phyloP scores from a whole-genome alignment of 2,888 invertebrate genomes.

The Scaptomyza parva region DNA sequence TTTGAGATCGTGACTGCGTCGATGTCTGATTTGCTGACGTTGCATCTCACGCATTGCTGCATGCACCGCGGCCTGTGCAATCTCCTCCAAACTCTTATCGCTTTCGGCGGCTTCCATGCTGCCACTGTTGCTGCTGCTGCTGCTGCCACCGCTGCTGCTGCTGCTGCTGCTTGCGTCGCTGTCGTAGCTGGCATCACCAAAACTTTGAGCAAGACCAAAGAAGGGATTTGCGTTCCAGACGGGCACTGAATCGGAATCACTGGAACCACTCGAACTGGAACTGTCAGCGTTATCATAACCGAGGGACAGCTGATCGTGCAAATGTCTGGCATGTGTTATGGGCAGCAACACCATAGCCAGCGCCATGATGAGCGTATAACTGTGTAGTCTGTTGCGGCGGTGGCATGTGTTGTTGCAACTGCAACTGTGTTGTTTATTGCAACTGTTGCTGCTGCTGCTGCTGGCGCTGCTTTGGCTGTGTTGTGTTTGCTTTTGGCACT shows the following conservation, averaged over 20 bases:
- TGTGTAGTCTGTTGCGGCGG: constrained; percentile 23
- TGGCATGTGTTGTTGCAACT: constrained; percentile 16
- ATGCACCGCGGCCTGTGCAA: not conserved
- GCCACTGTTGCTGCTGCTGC: not conserved
- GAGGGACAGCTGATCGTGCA: constrained; percentile 54
- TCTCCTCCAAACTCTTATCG: constrained; percentile 39
- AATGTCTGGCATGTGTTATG: constrained; percentile 57
- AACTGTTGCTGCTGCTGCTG: constrained; percentile 19
- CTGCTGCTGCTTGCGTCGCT: constrained; percentile 30
- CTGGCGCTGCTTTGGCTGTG: constrained; percentile 34
- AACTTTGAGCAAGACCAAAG: constrained; percentile 44
- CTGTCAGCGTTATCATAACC: constrained; percentile 35
- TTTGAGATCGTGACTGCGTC: constrained; percentile 58
- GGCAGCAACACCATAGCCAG: constrained; percentile 52
- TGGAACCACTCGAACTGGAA: constrained; percentile 8
- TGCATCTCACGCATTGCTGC: constrained; percentile 45
- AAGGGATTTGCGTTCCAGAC: constrained; percentile 57
- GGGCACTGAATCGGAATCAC: constrained; percentile 21
- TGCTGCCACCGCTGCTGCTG: constrained; percentile 12
- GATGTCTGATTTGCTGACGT: constrained; percentile 60
- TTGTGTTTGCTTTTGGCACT: constrained; percentile 36
- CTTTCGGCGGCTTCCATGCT: constrained; percentile 5
- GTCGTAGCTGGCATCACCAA: constrained; percentile 53
- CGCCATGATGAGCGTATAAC: constrained; percentile 49
- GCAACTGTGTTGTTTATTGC: constrained; percentile 14